phyloP scores from a whole-genome alignment of 2,797 vertebrate species.

The Sebastes aleutianus region DNA sequence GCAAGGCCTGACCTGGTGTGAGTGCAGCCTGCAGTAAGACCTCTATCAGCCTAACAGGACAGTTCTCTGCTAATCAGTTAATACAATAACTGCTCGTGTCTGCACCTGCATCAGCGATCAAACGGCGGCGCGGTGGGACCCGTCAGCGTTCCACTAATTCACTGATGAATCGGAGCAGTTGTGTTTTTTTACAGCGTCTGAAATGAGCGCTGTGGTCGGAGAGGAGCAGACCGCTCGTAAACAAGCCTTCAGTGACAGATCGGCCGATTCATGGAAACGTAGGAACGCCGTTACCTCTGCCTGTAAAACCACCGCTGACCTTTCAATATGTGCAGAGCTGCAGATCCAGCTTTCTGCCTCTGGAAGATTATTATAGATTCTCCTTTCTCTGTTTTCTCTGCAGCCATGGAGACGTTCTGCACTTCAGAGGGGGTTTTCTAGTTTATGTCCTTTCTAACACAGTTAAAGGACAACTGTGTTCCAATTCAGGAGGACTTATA shows the following conservation, averaged over 20 bases:
- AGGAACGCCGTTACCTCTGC: slow-evolving; percentile 72
- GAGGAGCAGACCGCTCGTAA: slow-evolving; percentile 72
- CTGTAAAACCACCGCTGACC: slow-evolving; percentile 80
- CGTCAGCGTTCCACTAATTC: slow-evolving; percentile 77
- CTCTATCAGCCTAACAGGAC: slow-evolving; percentile 19
- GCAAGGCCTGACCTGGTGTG: background rate
- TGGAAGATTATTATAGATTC: slow-evolving; percentile 64
- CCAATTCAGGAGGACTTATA: background rate
- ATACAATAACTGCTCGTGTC: slow-evolving; percentile 38
- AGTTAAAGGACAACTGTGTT: background rate
- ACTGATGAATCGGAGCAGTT: slow-evolving; percentile 77
- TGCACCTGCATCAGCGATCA: slow-evolving; percentile 60
- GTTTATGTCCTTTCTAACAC: slow-evolving; percentile 14
- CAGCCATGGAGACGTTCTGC: slow-evolving; percentile 38
- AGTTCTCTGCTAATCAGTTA: slow-evolving; percentile 33
- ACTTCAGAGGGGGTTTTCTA: slow-evolving; percentile 41
- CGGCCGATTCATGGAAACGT: slow-evolving; percentile 76
- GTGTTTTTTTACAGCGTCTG: slow-evolving; percentile 73
- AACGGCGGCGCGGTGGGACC: slow-evolving; percentile 21
- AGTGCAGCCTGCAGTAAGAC: background rate
- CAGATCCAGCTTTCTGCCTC: slow-evolving; percentile 56
- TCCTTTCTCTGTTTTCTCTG: slow-evolving; percentile 51
- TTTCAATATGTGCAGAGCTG: slow-evolving; percentile 75
- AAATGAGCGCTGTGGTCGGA: slow-evolving; percentile 65
- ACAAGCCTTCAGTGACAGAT: slow-evolving; percentile 79